Evolutionary conservation across 2,888 invertebrate genomes (phyloP), one percentile per base, ranked within the genome.

Genomic region (Phytoseiulus persimilis): DNA sequence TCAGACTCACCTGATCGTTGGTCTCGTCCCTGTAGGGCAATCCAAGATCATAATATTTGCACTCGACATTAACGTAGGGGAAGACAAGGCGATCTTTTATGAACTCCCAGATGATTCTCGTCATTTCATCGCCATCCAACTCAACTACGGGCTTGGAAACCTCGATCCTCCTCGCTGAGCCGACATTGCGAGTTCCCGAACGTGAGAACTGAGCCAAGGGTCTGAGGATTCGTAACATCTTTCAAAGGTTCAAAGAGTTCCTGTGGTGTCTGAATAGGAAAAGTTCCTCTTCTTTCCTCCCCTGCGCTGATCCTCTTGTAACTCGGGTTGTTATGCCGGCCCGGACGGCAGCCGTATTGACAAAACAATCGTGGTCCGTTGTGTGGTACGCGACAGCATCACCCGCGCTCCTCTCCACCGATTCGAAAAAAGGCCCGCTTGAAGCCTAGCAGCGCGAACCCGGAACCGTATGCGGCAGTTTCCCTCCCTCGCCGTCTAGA

Each of bases 11-110:
- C 93, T 97, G 95, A 92, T 99, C 99, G 90, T 96, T 94, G 89
- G 99, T 99, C 91, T 95, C 95, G 93, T 99, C 98, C 90, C 99
- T 95, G 93, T 97, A 94, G 94, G 99, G 97, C 91, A 99, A 97
- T 89, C 99, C 97, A 92, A 99, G 94, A 93, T 99, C 99, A 93
- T 95, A 99, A 46, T 90, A 90, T 92, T 98, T 97, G 90, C 99
- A 93, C 93, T 99, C 97, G 91, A 99, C 95, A 92, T 99, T 97
- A 92, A 99, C 94, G 93, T 97, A 98, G 0, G 99, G 99, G 91
- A 98, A 94, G 92, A 99, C 98, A 83, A 99, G 94, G 93, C 99
- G 99, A 90, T 98, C 95, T 93, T 99, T 99, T 92, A 99, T 99
- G 83, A 96, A 94, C 92, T 98, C 98, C 99, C 99, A 99, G 92